These are phyloP conservation scores for Acrocephalus kingi DNA, from an alignment of 2,113 vertebrate genomes.

Conservation along the genomic window DNA sequence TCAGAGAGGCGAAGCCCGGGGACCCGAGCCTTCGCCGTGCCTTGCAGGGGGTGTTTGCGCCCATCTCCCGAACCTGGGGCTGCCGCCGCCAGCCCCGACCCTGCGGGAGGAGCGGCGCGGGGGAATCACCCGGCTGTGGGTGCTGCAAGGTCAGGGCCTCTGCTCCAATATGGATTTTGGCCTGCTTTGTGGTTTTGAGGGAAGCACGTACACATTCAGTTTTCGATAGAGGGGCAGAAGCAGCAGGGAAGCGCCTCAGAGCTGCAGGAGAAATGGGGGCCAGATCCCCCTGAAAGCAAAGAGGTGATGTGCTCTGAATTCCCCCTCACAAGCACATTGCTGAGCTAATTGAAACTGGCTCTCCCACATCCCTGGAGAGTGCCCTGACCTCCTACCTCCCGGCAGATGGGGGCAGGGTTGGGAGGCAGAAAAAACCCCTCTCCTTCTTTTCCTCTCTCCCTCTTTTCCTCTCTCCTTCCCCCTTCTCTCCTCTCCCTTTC, in stretches of 20 bases:
- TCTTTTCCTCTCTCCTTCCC: neutral
- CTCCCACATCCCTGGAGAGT: conserved; percentile 28
- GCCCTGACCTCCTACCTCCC: conserved; percentile 24
- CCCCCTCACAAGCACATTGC: neutral
- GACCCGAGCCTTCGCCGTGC: accelerated
- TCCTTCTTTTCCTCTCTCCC: neutral
- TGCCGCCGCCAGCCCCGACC: neutral
- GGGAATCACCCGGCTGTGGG: accelerated
- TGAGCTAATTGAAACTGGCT: conserved; percentile 54
- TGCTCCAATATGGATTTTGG: accelerated
- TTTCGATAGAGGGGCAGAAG: neutral
- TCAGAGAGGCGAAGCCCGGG: accelerated
- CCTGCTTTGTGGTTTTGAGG: neutral
- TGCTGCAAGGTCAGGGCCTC: neutral
- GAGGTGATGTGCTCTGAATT: neutral
- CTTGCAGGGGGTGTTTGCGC: neutral
- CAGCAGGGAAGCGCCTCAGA: neutral
- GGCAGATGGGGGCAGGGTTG: neutral
- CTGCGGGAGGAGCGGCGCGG: accelerated
- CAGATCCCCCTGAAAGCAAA: neutral
- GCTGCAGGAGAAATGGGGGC: neutral
- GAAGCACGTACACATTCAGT: neutral
- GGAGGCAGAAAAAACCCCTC: neutral
- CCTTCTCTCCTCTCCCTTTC: neutral
- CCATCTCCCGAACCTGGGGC: neutral